Conservation (phyloP, 1,140 invertebrate genomes). For the Tetramorium parvispinum region DNA sequence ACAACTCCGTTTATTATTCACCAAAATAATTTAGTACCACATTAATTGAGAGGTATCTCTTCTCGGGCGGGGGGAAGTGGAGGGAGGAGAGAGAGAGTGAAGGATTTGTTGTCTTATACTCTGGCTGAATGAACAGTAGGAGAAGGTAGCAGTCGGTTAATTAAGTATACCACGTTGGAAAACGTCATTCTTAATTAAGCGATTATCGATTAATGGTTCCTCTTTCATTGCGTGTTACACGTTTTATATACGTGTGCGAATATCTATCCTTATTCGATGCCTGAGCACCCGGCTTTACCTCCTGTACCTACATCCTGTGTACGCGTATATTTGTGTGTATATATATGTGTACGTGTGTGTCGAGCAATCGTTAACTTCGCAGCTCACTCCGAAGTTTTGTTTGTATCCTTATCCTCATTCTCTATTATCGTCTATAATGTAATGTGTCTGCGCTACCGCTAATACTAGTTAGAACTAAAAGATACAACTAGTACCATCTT, state of each 20-base stretch:
- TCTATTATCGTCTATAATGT: constrained; percentile 66
- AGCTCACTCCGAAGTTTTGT: constrained; percentile 45
- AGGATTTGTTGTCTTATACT: constrained; percentile 29
- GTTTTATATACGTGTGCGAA: constrained; percentile 38
- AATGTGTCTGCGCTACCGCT: constrained; percentile 67
- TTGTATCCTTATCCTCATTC: constrained; percentile 11
- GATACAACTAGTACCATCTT: constrained; percentile 69
- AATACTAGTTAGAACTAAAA: constrained; percentile 70
- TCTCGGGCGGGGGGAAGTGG: not conserved
- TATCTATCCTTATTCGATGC: constrained; percentile 28
- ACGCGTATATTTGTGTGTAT: constrained; percentile 10
- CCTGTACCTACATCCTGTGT: not conserved
- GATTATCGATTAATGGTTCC: constrained; percentile 56
- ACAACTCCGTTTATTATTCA: constrained; percentile 80
- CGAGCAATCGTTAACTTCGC: constrained; percentile 57
- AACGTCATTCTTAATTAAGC: constrained; percentile 69
- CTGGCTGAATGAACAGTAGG: constrained; percentile 44
- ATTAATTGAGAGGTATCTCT: constrained; percentile 71
- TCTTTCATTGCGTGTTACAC: constrained; percentile 23
- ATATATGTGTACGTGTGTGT: constrained; percentile 44
- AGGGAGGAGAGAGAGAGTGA: too few species aligned
- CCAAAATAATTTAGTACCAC: constrained; percentile 83
- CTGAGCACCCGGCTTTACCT: constrained; percentile 8
- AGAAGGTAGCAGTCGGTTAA: constrained; percentile 49
- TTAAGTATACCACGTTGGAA: constrained; percentile 56